phyloP scores from a whole-genome alignment of 2,888 invertebrate genomes.

The Tiliacea aurago region DNA sequence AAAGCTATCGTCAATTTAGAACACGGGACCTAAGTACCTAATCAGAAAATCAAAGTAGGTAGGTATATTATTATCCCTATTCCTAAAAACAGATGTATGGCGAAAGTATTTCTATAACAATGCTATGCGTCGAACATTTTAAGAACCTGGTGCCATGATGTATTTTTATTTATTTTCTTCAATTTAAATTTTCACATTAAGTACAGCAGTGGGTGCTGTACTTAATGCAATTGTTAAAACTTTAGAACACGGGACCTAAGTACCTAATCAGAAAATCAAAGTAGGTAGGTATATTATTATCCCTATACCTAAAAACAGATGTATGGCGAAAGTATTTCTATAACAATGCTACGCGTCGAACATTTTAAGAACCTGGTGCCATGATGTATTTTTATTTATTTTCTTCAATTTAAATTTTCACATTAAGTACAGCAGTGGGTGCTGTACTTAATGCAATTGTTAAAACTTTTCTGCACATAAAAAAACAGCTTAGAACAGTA shows the following conservation, averaged over 20 bases:
- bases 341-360: neutral
- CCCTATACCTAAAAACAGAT: neutral
- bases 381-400: neutral
- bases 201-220: no score
- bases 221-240: no score
- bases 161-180: neutral
- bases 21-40: no score
- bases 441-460: no score
- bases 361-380: neutral
- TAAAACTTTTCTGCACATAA: neutral
- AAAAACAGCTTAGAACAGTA: neutral
- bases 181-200: neutral
- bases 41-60: neutral
- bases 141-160: neutral
- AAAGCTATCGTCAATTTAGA: neutral
- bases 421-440: no score
- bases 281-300: neutral
- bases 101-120: neutral
- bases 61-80: no score
- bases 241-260: neutral
- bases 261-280: neutral
- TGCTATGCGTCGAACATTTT: neutral
- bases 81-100: neutral
- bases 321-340: neutral
- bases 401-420: neutral